Evolutionary conservation across 1,140 invertebrate species (phyloP), one percentile per base, ranked within the genome.

Genomic region (Drosophila simulans): DNA sequence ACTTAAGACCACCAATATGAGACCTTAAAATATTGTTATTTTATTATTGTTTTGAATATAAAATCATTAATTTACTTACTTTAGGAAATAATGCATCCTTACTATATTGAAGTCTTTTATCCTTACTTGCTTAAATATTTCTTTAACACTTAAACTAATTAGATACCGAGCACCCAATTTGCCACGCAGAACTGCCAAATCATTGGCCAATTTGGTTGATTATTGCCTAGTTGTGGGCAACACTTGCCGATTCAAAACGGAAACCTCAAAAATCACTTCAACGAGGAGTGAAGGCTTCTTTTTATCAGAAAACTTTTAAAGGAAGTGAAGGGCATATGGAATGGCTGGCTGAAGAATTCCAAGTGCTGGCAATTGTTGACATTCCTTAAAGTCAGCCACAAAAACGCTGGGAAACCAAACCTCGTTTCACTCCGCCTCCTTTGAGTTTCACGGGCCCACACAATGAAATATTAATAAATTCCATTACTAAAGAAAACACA

Each of bases 391-490:
- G 82, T 39, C 73, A 75, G 62, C 76, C 83, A 62, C 79, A 83
- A 82, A 72, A 59, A 58, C 71, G 64, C 63, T 75, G 81, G 59
- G 70, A 65, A 71, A 39, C 27, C 35, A 34, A 42, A 40, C 46
- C 43, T 34, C 22, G 25, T 20, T 12, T 3, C 25, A 35, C 12
- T 10, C 37, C 46, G 15, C 39, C 11, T 20, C 15, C 13, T 27
- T 8, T 27, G 15, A 34, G 39, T 58, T 75, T 60, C 56, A 60
- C 52, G 54, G 49, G 56, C 55, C 70, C 74, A 74, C 84, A 89
- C 84, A 89, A 89, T 89, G 84, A 89, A 89, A 89, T 89, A 89
- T 89, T 89, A 89, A 89, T 89, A 89, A 89, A 89, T 89, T 89
- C 84, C 84, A 89, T 89, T 89, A 89, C 84, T 66, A 78, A 89